phyloP scores from a whole-genome alignment of 2,113 vertebrate genomes.

The Boleophthalmus pectinirostris region DNA sequence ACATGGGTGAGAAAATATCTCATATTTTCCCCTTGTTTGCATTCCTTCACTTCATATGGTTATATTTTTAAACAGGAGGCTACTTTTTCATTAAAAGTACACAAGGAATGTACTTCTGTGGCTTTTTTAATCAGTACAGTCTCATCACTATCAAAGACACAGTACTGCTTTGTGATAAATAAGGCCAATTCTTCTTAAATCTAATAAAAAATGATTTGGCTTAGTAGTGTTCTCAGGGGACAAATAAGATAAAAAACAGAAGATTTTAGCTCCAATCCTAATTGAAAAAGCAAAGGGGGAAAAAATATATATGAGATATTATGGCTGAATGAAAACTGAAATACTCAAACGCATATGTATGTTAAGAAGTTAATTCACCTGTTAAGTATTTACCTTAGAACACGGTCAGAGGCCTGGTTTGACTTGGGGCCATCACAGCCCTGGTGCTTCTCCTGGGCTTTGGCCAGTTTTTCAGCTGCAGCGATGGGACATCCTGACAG shows the following conservation, averaged over 20 bases:
- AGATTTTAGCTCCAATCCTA: slow-evolving; percentile 22
- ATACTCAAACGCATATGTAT: neutral
- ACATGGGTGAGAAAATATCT: slow-evolving; percentile 13
- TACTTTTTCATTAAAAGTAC: slow-evolving; percentile 34
- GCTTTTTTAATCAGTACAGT: slow-evolving; percentile 49
- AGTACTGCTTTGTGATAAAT: slow-evolving; percentile 41
- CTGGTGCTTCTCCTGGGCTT: slow-evolving; percentile 98
- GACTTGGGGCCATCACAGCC: slow-evolving; percentile 92
- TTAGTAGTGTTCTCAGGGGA: slow-evolving; percentile 53
- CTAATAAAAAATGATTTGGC: slow-evolving; percentile 46
- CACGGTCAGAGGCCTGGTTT: slow-evolving; percentile 94
- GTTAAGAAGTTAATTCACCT: neutral
- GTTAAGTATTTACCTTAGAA: slow-evolving; percentile 88
- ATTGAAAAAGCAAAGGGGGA: slow-evolving; percentile 23
- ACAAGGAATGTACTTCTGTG: slow-evolving; percentile 42
- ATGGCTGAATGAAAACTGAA: neutral
- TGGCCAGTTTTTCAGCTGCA: slow-evolving; percentile 97
- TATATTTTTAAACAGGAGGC: neutral
- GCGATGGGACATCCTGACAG: slow-evolving; percentile 98
- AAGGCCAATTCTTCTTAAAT: slow-evolving; percentile 45
- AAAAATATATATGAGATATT: slow-evolving; percentile 15
- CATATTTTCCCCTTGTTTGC: slow-evolving; percentile 9
- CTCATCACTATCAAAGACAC: slow-evolving; percentile 48
- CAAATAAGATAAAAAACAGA: slow-evolving; percentile 36
- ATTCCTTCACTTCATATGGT: neutral